These are phyloP conservation scores for Apostichopus parvimensis DNA, from an alignment of 35 echinoderm and acorn worm genomes.

Conservation along the genomic window DNA sequence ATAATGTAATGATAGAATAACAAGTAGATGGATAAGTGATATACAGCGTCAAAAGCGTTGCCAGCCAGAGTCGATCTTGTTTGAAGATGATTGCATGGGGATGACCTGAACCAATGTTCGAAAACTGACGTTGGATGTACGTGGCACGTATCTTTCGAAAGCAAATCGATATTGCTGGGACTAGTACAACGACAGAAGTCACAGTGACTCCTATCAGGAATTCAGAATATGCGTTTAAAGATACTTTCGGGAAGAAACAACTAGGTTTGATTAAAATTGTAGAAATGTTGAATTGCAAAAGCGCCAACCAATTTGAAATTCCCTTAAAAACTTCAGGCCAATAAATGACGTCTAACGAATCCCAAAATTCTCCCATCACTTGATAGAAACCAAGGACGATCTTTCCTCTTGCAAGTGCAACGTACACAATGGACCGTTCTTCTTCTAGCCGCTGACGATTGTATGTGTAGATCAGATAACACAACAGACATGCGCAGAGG, in stretches of 20 bases:
- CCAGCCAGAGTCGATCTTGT: neutral
- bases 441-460: neutral
- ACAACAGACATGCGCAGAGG: neutral
- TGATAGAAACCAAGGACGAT: slow-evolving; percentile 49
- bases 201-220: neutral
- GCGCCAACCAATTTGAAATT: neutral
- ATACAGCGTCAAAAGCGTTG: neutral
- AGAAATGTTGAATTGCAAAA: neutral
- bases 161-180: neutral
- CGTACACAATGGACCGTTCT: neutral
- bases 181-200: neutral
- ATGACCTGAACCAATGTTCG: neutral
- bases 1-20: slow-evolving; percentile 32
- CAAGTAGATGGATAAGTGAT: slow-evolving; percentile 4
- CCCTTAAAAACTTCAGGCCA: slow-evolving; percentile 20
- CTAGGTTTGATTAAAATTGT: neutral
- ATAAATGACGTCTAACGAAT: neutral
- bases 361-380: slow-evolving; percentile 34
- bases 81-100: neutral
- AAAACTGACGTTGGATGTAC: neutral
- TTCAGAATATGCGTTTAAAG: neutral
- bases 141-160: neutral
- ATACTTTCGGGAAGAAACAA: neutral
- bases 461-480: neutral
- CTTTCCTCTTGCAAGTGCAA: slow-evolving; percentile 21